Evolutionary conservation across 2,797 vertebrate genomes (phyloP).

Genomic region (Coilia nasus): DNA sequence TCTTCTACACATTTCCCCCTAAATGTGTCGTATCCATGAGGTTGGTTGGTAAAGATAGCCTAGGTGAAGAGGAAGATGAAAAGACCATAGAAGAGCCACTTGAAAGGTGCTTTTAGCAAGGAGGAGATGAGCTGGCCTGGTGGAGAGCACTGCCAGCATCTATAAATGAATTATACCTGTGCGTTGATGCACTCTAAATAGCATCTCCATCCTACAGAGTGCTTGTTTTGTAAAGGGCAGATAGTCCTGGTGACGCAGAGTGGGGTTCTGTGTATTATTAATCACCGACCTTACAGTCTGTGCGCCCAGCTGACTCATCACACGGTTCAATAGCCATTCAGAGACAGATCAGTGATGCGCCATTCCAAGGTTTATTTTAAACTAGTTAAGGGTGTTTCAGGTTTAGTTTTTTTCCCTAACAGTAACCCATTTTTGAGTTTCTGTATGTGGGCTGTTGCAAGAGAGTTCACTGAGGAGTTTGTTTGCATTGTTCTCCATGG

Average conservation of each 20-base stretch:
- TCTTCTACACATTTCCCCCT: background rate
- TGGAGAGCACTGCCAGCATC: background rate
- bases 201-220: constrained; percentile 1
- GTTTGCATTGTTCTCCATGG: background rate
- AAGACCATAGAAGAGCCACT: background rate
- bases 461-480: background rate
- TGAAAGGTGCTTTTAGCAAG: constrained; percentile 10
- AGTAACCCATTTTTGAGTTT: background rate
- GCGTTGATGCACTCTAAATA: constrained; percentile 18
- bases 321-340: constrained; percentile 40
- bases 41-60: background rate
- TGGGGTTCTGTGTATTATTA: constrained; percentile 31
- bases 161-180: constrained; percentile 26
- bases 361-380: constrained; percentile 22
- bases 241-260: constrained; percentile 25
- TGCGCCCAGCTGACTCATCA: constrained; percentile 31
- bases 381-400: background rate
- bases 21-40: background rate
- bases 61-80: background rate
- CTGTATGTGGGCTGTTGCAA: background rate
- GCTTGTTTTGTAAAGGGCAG: background rate
- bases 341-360: constrained; percentile 8
- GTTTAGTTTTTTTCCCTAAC: background rate
- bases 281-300: constrained; percentile 25
- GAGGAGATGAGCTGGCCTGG: background rate